Conservation (phyloP, 2,888 invertebrate genomes). For the Desoria tigrina region DNA sequence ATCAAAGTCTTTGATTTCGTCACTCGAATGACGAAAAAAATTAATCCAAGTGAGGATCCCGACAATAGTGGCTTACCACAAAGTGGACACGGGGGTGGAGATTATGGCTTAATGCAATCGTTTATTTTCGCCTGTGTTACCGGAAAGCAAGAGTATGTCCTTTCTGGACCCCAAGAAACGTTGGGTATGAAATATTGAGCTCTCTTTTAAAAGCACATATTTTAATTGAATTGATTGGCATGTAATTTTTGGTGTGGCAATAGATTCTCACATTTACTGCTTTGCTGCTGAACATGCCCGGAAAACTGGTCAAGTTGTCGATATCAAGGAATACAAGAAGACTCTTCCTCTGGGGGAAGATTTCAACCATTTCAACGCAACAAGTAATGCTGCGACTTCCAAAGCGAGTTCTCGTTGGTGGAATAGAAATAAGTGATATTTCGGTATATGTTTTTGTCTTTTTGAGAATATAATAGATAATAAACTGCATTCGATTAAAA, state of each 20-base stretch:
- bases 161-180: slow-evolving; percentile 49
- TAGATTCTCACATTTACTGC: slow-evolving; percentile 51
- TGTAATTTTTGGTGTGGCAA: background rate
- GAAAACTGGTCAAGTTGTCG: slow-evolving; percentile 39
- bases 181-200: slow-evolving; percentile 35
- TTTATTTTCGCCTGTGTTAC: slow-evolving; percentile 49
- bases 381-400: slow-evolving; percentile 6
- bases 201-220: background rate
- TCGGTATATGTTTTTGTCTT: background rate
- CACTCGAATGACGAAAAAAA: slow-evolving; percentile 36
- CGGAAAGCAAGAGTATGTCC: slow-evolving; percentile 44
- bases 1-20: slow-evolving; percentile 50
- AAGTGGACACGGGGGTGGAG: slow-evolving; percentile 50
- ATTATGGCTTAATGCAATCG: slow-evolving; percentile 40
- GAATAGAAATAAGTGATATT: background rate
- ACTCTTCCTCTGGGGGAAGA: slow-evolving; percentile 22
- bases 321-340: slow-evolving; percentile 46
- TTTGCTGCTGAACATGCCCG: slow-evolving; percentile 52
- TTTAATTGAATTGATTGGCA: background rate
- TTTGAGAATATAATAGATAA: too few species aligned
- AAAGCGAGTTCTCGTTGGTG: background rate
- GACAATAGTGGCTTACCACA: slow-evolving; percentile 19
- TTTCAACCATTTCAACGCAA: too few species aligned
- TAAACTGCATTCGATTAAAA: too few species aligned
- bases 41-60: slow-evolving; percentile 35